Percentiles rank a stretch among this genome's conserved stretches.
These are phyloP conservation scores for Branchinecta lindahli DNA, from an alignment of 1,140 invertebrate genomes.

Conservation along the genomic window DNA sequence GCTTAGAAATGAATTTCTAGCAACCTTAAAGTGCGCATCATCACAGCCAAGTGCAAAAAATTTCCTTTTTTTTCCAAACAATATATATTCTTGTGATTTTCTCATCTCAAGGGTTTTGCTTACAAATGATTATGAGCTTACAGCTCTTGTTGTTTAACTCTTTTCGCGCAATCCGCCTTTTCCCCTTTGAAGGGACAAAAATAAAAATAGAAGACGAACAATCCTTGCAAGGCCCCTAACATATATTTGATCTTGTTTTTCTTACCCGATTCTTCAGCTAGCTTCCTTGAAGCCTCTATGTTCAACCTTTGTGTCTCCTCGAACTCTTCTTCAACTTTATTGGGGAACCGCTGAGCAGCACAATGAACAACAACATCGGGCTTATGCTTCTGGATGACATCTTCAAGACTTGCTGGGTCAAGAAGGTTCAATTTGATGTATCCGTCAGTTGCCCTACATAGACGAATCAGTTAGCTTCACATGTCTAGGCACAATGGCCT, in stretches of 20 bases:
- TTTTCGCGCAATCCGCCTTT: too few relatives aligned
- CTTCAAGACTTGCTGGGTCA: constrained; percentile 27
- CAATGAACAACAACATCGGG: constrained; percentile 38
- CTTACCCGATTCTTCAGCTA: constrained; percentile 36
- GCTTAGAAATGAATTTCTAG: too few relatives aligned
- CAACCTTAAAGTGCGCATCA: too few relatives aligned
- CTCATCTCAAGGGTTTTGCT: too few relatives aligned
- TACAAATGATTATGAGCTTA: too few relatives aligned
- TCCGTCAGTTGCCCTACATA: constrained; percentile 23
- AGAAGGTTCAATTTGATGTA: constrained; percentile 33
- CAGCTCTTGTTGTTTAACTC: too few relatives aligned
- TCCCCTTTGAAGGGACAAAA: too few relatives aligned
- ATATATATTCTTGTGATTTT: too few relatives aligned
- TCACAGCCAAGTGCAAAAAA: too few relatives aligned
- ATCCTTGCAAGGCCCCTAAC: too few relatives aligned
- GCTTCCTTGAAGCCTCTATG: constrained; percentile 31
- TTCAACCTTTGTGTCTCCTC: constrained; percentile 34
- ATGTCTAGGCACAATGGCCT: not conserved
- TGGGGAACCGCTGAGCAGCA: constrained; percentile 38
- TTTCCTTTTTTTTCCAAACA: too few relatives aligned
- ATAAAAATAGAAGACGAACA: too few relatives aligned
- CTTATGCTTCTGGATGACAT: constrained; percentile 29
- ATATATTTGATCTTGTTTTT: not conserved
- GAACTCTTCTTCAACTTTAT: constrained; percentile 36
- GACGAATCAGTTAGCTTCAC: not conserved